Base-by-base conservation (phyloP, 2,113 vertebrate species). In the Propithecus coquereli region DNA sequence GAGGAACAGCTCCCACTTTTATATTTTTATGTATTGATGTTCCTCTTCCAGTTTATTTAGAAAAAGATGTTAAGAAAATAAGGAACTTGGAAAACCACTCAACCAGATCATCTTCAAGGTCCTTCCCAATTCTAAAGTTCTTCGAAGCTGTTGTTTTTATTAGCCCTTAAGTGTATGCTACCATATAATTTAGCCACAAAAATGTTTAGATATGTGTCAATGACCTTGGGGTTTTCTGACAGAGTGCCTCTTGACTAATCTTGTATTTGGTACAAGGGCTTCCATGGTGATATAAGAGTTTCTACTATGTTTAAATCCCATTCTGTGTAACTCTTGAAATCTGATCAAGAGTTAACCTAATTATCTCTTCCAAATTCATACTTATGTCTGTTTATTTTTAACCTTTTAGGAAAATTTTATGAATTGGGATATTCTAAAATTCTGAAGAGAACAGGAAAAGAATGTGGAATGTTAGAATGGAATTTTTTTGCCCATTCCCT, bases 281-380 rank as follows among this genome's bases (percentile, higher is more conserved):
- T 96, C 34, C 34, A 90, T 86, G 65, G 50, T 37, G 8, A n/a
- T 90, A n/a, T 87, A 70, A 22, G n/a, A 50, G 45, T 97, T 90
- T 71, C 59, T 96, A 5, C 17, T 94, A 1, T 40, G 8, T 76
- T 94, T 92, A 90, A 77, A 81, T 96, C 45, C 20, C 77, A 0
- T 70, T 87, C 61, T 81, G 25, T 86, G 20, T 79, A 90, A 85
- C n/a, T 94, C 95, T 82, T 92, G n/a, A 94, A 82, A 79, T 82
- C 37, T 95, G 40, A 70, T 84, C 47, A 65, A 86, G 57, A 95
- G 79, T 40, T 45, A 16, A 79, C n/a, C 59, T 11, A 88, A 43
- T 86, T 91, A 45, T 87, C 11, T 81, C 52, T 91, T 93, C 4
- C 85, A 17, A 91, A 82, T 81, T 34, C 89, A 65, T 94, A 27